Percentiles rank a stretch among this genome's conserved stretches.
Conservation (phyloP, 2,888 invertebrate species). For the Trichogramma dendrolimi region DNA sequence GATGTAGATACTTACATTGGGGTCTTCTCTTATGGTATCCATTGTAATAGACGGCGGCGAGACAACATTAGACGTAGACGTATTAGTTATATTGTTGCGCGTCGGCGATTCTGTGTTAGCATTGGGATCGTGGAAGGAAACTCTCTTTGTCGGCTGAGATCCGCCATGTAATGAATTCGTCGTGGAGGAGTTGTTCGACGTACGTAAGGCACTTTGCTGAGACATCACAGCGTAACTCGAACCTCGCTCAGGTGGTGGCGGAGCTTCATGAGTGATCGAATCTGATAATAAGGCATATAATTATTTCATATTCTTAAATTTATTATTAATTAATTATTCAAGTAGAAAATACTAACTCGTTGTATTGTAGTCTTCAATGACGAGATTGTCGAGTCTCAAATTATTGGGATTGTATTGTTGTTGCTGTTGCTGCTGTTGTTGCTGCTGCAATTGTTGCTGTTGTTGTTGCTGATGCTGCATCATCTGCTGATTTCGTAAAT, state of each 20-base stretch:
- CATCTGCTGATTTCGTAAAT: conserved; percentile 42
- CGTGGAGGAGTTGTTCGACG: conserved; percentile 47
- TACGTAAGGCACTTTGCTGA: conserved; percentile 57
- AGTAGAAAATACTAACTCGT: conserved; percentile 35
- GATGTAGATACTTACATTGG: conserved; percentile 64
- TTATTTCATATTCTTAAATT: neutral
- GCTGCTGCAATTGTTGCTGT: conserved; percentile 40
- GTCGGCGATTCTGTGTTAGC: conserved; percentile 44
- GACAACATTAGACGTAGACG: conserved; percentile 44
- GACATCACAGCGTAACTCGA: conserved; percentile 85
- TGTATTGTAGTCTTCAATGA: conserved; percentile 48
- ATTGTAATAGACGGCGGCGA: conserved; percentile 50
- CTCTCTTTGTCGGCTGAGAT: conserved; percentile 58
- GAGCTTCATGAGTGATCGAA: conserved; percentile 52
- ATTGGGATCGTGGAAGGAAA: conserved; percentile 68
- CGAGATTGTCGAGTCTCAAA: conserved; percentile 48
- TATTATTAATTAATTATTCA: neutral
- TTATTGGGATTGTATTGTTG: conserved; percentile 46
- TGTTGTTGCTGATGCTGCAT: conserved; percentile 41
- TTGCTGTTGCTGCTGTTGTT: conserved; percentile 41
- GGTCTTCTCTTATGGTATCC: conserved; percentile 69
- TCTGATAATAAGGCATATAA: conserved; percentile 31
- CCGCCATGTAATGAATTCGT: conserved; percentile 41
- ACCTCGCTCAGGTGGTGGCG: conserved; percentile 79
- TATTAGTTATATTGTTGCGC: conserved; percentile 48